Base-by-base conservation (phyloP, 2,888 invertebrate species). In the Cataglyphis altisquamis region DNA sequence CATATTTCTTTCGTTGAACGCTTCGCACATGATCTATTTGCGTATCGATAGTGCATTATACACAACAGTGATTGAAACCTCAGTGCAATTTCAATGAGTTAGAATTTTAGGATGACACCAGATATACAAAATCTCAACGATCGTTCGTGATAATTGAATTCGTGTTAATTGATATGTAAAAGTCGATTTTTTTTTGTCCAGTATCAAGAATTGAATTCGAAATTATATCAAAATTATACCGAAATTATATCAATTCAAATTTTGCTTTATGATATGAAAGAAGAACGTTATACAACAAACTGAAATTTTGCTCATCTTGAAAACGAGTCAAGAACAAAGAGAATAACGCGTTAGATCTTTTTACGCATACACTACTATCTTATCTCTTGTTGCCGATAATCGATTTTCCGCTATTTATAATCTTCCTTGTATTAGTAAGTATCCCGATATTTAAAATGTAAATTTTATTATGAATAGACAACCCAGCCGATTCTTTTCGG, bases 351-450 rank as follows among this genome's bases (percentile, higher is more conserved):
- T 55, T 55, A 52, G 10, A 77, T 77, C 5, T 55, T n/a, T n/a
- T 39, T 3, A 41, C 3, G 29, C n/a, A 52, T 41, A n/a, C 21
- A 18, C 39, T 36, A 48, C 25, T 55, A 29, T 32, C 41, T 32
- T 21, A 29, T 32, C 41, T 32, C 29, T 57, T 39, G 15, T 57
- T 77, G 3, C 25, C 12, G 21, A 36, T 52, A 57, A 77, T 77
- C 77, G 73, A 70, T 70, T n/a, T 57, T 32, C 21, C 18, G 41
- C 8, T 77, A 77, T 77, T 77, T 77, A 77, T 77, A 70, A 77
- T 18, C 21, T 21, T 10, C 3, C 6, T 1, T 6, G 3, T n/a
- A 32, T 52, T 15, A n/a, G 41, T 39, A 39, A 39, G 6, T 32
- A 52, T 52, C 52, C 52, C 15, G 6, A 45, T 77, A 48, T 48